Evolutionary conservation across 2,888 invertebrate species (phyloP).

Genomic region (Teleiodes luculella): DNA sequence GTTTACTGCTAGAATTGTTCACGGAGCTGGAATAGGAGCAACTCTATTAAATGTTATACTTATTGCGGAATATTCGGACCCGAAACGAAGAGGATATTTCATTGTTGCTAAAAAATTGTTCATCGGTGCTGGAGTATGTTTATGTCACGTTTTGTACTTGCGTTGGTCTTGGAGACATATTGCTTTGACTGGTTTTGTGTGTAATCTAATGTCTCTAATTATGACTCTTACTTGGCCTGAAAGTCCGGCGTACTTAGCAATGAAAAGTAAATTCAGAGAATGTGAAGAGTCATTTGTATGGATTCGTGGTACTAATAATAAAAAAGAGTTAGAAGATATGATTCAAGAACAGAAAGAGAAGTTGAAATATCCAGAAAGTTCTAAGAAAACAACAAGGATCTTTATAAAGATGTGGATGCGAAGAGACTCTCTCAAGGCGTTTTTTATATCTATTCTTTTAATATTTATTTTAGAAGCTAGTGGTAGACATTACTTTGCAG

Average conservation of each 20-base stretch:
- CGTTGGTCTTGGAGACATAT: no score
- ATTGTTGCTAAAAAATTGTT: no score
- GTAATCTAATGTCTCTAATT: neutral
- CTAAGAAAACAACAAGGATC: neutral
- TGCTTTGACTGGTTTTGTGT: no score
- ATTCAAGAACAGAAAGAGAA: neutral
- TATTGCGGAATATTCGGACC: no score
- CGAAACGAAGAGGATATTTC: no score
- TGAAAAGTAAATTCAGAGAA: neutral
- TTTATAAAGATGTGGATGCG: neutral
- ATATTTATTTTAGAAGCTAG: neutral
- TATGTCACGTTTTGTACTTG: no score
- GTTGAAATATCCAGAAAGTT: neutral
- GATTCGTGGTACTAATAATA: neutral
- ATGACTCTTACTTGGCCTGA: neutral
- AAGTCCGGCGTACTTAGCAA: neutral
- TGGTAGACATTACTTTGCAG: neutral
- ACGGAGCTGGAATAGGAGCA: no score
- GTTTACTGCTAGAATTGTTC: no score
- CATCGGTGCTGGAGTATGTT: no score
- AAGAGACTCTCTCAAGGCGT: neutral
- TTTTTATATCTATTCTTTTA: neutral
- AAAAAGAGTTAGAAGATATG: neutral
- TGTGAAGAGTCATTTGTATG: neutral
- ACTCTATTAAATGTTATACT: no score